These are phyloP conservation scores for Cladopsammia gracilis DNA, from an alignment of 64 coral and sea anemone genomes.

Conservation along the genomic window DNA sequence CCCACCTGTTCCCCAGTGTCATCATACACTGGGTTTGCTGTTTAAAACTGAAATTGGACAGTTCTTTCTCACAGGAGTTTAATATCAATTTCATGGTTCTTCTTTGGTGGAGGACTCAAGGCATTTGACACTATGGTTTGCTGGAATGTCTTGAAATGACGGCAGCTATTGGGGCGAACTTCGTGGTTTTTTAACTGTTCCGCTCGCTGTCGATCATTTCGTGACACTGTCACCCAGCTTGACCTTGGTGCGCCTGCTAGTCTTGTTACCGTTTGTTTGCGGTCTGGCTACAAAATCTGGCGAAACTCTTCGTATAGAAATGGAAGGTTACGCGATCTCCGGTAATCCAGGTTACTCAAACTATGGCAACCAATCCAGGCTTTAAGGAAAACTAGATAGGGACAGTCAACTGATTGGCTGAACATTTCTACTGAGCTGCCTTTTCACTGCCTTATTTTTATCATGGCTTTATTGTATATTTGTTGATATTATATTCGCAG, in stretches of 20 bases:
- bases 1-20: too few relatives aligned
- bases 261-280: constrained; percentile 73
- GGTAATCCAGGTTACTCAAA: constrained; percentile 12
- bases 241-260: constrained; percentile 85
- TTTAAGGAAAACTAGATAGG: constrained; percentile 14
- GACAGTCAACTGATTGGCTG: too few relatives aligned
- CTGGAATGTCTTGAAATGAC: constrained; percentile 82
- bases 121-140: constrained; percentile 66
- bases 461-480: too few relatives aligned
- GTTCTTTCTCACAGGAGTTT: too few relatives aligned
- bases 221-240: constrained; percentile 79
- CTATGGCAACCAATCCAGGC: constrained; percentile 40
- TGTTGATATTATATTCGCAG: too few relatives aligned
- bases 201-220: constrained; percentile 71
- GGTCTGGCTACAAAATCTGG: constrained; percentile 80
- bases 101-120: constrained; percentile 84
- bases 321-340: constrained; percentile 21
- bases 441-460: too few relatives aligned
- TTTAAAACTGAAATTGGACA: neutral
- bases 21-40: too few relatives aligned
- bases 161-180: constrained; percentile 8
- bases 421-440: too few relatives aligned
- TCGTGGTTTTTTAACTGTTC: constrained; percentile 73
- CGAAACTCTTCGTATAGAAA: constrained; percentile 26
- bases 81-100: constrained; percentile 61